Conservation (phyloP, 2,797 vertebrate species). For the Pangasius macronema region DNA sequence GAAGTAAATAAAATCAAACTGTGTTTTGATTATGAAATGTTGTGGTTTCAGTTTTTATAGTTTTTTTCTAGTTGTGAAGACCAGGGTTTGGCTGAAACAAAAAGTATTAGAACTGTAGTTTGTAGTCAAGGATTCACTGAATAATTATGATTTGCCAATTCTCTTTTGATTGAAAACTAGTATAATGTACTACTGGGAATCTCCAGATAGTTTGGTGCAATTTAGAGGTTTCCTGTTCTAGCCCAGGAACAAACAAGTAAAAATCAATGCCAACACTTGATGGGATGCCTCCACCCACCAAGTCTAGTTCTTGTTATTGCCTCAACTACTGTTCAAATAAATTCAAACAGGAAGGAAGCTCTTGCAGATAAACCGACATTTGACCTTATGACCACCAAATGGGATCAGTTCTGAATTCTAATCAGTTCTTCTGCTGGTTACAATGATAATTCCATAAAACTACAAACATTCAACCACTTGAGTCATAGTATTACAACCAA, state of each 20-base stretch:
- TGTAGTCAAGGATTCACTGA: neutral
- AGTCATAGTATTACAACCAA: neutral
- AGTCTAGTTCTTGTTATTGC: neutral
- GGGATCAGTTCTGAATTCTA: neutral
- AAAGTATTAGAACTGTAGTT: neutral
- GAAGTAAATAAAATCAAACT: conserved; percentile 55
- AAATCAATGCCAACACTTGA: neutral
- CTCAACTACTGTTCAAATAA: neutral
- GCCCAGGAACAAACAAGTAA: neutral
- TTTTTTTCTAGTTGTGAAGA: neutral
- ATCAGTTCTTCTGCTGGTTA: neutral
- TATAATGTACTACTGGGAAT: neutral
- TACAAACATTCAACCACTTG: neutral
- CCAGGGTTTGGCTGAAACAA: neutral
- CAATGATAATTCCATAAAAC: neutral
- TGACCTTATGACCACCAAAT: neutral
- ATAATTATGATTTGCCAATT: neutral
- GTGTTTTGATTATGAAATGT: conserved; percentile 33
- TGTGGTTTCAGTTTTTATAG: neutral
- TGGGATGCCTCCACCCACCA: neutral
- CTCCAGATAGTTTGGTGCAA: neutral
- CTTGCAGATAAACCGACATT: neutral
- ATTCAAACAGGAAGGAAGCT: neutral
- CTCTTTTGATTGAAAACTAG: neutral
- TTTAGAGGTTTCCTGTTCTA: neutral